Evolutionary conservation across 2,888 invertebrate species (phyloP), one percentile per base, ranked within the genome.

Genomic region (Sturmia bella): DNA sequence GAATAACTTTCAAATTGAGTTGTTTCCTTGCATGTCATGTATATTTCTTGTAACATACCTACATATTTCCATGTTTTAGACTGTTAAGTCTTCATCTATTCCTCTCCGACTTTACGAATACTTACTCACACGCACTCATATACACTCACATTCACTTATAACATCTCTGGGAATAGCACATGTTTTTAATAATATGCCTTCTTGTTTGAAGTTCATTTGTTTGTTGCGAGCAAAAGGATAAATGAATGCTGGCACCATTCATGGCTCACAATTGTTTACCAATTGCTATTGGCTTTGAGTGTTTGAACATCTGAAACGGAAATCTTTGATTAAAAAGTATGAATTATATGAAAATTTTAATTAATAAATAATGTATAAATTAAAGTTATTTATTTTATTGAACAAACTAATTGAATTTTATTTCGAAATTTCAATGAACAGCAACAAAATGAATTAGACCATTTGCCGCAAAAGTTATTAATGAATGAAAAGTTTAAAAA

Each of bases 1-100:
- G 80, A 69, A 78, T 74, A 78, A 82, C 74, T 70, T 76, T 77
- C 81, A 77, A 69, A 81, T 81, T 77, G 80, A 72, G 75, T 73
- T 77, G 73, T 73, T 81, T 73, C 68, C 73, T 63, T n/a, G n/a
- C 54, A 59, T 79, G 78, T 66, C 66, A 59, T 66, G 45, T 68
- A 72, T 39, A 79, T n/a, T 37, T 17, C 21, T 19, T 45, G 43
- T 43, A 57, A 64, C 63, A 32, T 32, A 32, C 7, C 32, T 32
- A 32, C 56, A 66, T 52, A n/a, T 15, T 61, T 43, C 15, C 13
- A 27, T 72, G 11, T 24, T 17, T 24, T 66, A 57, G 39, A 48
- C 69, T 32, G 7, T 37, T 19, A 15, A 17, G 48, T 41, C 37
- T 56, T 57, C 70, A 48, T 50, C n/a, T 63, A 21, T 9, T 41